These are phyloP conservation scores for Andrena cerasifolii DNA, from an alignment of 1,140 invertebrate genomes.

Conservation along the genomic window DNA sequence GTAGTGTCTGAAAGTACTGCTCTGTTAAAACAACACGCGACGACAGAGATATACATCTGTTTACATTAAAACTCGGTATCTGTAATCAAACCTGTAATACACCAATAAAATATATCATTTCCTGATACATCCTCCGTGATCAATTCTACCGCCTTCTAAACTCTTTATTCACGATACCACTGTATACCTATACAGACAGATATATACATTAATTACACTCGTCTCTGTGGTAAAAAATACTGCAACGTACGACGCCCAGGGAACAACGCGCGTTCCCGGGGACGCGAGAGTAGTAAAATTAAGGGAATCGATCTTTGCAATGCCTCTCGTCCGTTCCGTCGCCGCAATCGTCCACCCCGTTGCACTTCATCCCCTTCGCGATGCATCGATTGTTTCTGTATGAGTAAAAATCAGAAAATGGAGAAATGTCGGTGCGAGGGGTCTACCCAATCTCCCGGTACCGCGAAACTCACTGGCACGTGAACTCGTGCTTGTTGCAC, in stretches of 20 bases:
- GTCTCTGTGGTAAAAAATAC: conserved; percentile 44
- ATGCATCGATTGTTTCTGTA: conserved; percentile 85
- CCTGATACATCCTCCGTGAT: neutral
- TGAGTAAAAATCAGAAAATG: conserved; percentile 17
- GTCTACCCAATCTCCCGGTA: no score
- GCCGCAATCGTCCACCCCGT: conserved; percentile 87
- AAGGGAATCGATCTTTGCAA: conserved; percentile 80
- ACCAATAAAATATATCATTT: conserved; percentile 33
- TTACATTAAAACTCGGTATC: neutral
- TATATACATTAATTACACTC: conserved; percentile 63
- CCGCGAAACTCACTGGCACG: conserved; percentile 80
- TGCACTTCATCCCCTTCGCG: conserved; percentile 83
- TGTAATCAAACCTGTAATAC: conserved; percentile 22
- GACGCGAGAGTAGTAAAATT: neutral
- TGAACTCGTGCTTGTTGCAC: conserved; percentile 83
- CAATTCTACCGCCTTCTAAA: conserved; percentile 8
- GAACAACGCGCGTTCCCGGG: neutral
- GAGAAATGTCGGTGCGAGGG: no score
- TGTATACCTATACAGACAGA: conserved; percentile 64
- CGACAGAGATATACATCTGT: no score
- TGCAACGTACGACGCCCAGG: conserved; percentile 7
- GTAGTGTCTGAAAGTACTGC: conserved; percentile 12
- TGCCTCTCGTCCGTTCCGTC: conserved; percentile 87
- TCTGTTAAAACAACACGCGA: neutral
- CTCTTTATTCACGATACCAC: conserved; percentile 46